Evolutionary conservation across 2,888 invertebrate species (phyloP).

Genomic region (Acronicta psi): DNA sequence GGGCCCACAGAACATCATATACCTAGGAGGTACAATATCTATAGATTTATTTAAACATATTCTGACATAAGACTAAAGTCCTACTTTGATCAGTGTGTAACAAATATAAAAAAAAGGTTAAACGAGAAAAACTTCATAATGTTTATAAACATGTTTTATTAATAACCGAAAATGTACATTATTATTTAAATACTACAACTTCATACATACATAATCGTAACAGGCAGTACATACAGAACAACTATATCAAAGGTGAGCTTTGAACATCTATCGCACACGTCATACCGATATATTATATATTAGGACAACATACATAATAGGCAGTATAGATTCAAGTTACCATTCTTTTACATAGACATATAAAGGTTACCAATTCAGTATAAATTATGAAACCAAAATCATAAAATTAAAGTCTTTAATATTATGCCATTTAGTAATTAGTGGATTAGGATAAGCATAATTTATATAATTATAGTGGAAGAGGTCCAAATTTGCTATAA

Average conservation of each 20-base stretch:
- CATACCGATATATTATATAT: conserved; percentile 8
- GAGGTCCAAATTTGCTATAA: not conserved
- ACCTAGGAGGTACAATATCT: no score
- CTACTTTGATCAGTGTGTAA: not conserved
- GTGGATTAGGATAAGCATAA: conserved; percentile 25
- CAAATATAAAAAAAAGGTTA: not conserved
- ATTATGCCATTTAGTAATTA: conserved; percentile 49
- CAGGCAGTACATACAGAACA: conserved; percentile 68
- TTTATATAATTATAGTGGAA: not conserved
- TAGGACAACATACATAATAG: conserved; percentile 27
- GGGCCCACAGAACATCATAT: no score
- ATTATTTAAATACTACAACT: conserved; percentile 81
- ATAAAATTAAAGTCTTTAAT: conserved; percentile 10
- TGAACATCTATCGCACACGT: conserved; percentile 11
- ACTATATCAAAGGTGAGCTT: conserved; percentile 42
- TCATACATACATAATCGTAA: conserved; percentile 79
- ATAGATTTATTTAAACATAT: no score
- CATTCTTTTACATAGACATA: conserved; percentile 14
- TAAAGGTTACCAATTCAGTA: not conserved
- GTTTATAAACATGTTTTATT: conserved; percentile 86
- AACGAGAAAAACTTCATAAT: conserved; percentile 33
- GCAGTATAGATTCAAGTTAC: conserved; percentile 38
- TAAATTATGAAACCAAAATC: not conserved
- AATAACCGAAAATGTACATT: conserved; percentile 86
- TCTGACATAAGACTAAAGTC: no score